A percentile compares a stretch with the other conserved stretches of the same genome.
phyloP scores from a whole-genome alignment of 2,888 invertebrate genomes.

The Drosophila cyrtoloma region DNA sequence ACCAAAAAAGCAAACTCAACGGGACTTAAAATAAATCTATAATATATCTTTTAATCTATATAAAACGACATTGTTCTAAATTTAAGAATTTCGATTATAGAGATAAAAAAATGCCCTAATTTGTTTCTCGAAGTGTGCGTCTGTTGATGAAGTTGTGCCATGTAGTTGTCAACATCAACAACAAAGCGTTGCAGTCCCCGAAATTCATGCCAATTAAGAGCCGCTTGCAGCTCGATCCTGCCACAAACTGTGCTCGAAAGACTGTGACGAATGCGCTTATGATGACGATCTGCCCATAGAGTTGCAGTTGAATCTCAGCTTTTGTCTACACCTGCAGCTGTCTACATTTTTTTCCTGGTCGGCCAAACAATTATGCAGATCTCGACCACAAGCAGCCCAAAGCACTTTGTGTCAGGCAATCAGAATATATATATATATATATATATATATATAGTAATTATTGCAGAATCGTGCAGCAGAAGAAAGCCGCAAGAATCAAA shows the following conservation, averaged over 20 bases:
- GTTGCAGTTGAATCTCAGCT: conserved; percentile 4
- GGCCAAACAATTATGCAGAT: conserved; percentile 60
- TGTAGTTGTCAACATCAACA: conserved; percentile 65
- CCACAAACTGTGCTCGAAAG: conserved; percentile 63
- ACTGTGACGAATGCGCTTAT: conserved; percentile 77
- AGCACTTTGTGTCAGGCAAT: conserved; percentile 24
- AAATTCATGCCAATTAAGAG: conserved; percentile 72
- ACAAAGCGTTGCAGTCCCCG: conserved; percentile 24
- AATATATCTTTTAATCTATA: not conserved
- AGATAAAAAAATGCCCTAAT: not conserved
- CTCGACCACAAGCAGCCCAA: conserved; percentile 54
- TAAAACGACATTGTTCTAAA: not conserved
- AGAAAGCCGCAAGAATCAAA: conserved; percentile 43
- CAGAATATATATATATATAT: conserved; percentile 11
- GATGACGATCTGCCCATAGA: conserved; percentile 15
- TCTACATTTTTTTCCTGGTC: conserved; percentile 38
- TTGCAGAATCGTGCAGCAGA: conserved; percentile 5
- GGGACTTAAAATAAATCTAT: not conserved
- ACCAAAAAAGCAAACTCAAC: no score
- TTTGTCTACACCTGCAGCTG: conserved; percentile 63
- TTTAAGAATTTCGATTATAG: not conserved
- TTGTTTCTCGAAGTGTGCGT: conserved; percentile 7
- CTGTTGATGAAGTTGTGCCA: conserved; percentile 75
- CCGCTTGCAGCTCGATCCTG: conserved; percentile 60
- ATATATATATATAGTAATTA: conserved; percentile 29